A percentile compares a stretch with the other conserved stretches of the same genome.
Conservation (phyloP, 2,797 vertebrate genomes). For the Eidolon dupreanum region DNA sequence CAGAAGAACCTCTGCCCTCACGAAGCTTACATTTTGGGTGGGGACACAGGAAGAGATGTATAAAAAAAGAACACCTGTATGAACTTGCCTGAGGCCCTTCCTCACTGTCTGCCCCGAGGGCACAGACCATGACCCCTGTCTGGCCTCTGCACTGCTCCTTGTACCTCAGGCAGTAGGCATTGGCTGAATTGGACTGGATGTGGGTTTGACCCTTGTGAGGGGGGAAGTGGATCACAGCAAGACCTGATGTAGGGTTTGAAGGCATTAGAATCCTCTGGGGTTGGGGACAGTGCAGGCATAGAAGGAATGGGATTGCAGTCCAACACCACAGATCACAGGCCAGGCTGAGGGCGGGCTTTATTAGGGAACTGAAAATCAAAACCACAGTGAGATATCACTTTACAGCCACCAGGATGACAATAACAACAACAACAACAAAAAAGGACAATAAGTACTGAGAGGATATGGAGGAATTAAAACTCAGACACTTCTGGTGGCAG, state of each 20-base stretch:
- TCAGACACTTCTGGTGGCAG: not conserved
- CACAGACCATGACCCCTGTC: not conserved
- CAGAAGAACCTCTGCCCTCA: not conserved
- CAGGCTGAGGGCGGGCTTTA: not conserved
- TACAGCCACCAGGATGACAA: not conserved
- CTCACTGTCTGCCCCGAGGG: not conserved
- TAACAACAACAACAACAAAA: not conserved
- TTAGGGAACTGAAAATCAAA: not conserved
- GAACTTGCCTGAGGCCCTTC: not conserved
- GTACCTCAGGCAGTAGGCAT: not conserved
- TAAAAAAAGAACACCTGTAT: not conserved
- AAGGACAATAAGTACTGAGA: not conserved
- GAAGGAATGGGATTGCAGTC: not conserved
- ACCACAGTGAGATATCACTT: not conserved
- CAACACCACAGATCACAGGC: not conserved
- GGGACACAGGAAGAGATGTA: not conserved
- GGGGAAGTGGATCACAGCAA: not conserved
- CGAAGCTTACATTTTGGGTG: not conserved
- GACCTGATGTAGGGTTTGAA: not conserved
- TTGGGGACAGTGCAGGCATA: not conserved
- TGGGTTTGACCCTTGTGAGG: not conserved
- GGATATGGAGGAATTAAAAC: not conserved
- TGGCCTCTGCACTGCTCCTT: not conserved
- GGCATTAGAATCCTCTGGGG: not conserved
- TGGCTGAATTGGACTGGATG: not conserved